Evolutionary conservation across 2,113 vertebrate species (phyloP), one percentile per base, ranked within the genome.

Genomic region (Saguinus midas): DNA sequence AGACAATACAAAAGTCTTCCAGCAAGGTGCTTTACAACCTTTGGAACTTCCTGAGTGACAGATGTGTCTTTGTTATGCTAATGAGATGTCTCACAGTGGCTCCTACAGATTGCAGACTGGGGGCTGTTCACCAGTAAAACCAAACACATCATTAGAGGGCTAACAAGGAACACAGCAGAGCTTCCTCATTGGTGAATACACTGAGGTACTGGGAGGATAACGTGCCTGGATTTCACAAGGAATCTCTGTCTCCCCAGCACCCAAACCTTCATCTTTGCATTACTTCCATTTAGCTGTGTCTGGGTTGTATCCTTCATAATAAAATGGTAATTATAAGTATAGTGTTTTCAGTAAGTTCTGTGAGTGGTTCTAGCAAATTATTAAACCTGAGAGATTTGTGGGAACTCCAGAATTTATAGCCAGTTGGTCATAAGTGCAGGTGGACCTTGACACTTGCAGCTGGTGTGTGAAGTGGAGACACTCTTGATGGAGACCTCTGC

Each of bases 241-340:
- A 87, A 95, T n/a, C 12, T 37, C 73, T 45, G 1, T 64, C 25
- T 48, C 25, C 8, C 64, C 37, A 1, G 20, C 2, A 1, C 29
- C 10, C 25, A 76, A 21, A 68, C 21, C 18, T 73, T 35, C 6
- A 5, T 27, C 27, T 89, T 52, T 17, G 20, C n/a, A 17, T 16
- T 96, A 37, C 27, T 96, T 78, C 52, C 72, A 75, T 37, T 73
- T 88, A 66, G 29, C 57, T 92, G 23, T 81, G 85, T 89, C 73
- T 70, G 40, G 7, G 23, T 80, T 81, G 72, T 58, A 58, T 25
- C 27, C 64, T 94, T 87, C 55, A 64, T 5, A 86, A 80, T 66
- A 80, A 89, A 96, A 79, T 23, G 11, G 10, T 9, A 93, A 81
- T 86, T 72, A 23, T 90, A 48, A 80, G 25, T 29, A 23, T 12